Base-by-base conservation (phyloP, 2,888 invertebrate genomes). In the Cheilosia pagana region DNA sequence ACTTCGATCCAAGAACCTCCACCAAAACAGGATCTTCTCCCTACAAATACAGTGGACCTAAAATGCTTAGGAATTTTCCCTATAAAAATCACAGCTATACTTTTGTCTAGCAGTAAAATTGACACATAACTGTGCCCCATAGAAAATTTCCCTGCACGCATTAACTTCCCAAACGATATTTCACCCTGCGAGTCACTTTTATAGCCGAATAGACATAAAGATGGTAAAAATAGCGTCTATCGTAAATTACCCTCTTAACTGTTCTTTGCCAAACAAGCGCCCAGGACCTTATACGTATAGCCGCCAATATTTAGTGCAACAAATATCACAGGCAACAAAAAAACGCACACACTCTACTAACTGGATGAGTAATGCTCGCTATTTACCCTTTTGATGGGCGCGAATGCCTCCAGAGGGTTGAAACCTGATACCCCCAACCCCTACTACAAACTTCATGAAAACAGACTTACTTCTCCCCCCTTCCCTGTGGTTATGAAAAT, bases 211-310 rank as follows among this genome's bases (percentile, higher is more conserved):
- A 85, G 76, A 85, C 75, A 81, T 81, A 85, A 79, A 85, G 75
- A 85, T 81, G 85, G 85, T 85, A 76, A 70, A 85, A 85, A 81
- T 85, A 81, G 75, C 85, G 53, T 76, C 70, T 76, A 71, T 81
- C 85, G 76, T 85, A 85, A 85, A 85, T 85, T 71, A 85, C 85
- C 74, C 67, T 81, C 79, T 72, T 85, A 85, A 85, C 85, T 85
- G 81, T 70, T 75, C 70, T 60, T 74, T 63, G 50, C 71, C 52
- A 83, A 50, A 63, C 67, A 72, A 71, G 75, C 75, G 60, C 68
- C 31, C 39, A 39, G 59, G 48, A 70, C 68, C 63, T 35, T 45
- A 55, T 31, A 41, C 14, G 55, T 55, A 63, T 55, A 72, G 41
- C 45, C 19, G 21, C 39, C 59, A 31, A 25, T 25, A 60, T 25